A percentile compares a stretch with the other conserved stretches of the same genome.
phyloP scores from a whole-genome alignment of 2,113 vertebrate genomes.

The Trematomus loennbergii region DNA sequence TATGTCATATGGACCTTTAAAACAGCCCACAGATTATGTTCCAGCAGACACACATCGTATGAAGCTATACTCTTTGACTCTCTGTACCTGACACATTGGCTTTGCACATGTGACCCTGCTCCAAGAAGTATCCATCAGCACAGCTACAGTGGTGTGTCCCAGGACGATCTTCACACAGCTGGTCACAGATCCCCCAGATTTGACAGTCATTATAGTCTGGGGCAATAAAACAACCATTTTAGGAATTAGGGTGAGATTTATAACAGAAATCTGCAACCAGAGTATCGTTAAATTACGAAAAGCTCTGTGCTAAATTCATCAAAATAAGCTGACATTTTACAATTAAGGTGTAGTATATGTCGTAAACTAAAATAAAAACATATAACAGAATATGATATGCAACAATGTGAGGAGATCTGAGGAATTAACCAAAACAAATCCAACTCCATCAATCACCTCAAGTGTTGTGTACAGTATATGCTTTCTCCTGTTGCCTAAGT shows the following conservation, averaged over 20 bases:
- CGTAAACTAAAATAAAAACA: neutral
- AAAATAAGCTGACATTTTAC: neutral
- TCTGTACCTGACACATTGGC: conserved; percentile 80
- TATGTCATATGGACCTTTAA: neutral
- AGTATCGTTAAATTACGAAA: neutral
- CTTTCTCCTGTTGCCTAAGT: neutral
- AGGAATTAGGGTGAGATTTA: neutral
- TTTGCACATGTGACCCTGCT: conserved; percentile 80
- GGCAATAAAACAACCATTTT: neutral
- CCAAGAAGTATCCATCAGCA: conserved; percentile 78
- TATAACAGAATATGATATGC: neutral
- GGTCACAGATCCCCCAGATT: conserved; percentile 86
- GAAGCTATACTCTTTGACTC: neutral
- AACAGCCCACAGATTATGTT: neutral
- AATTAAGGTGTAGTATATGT: neutral
- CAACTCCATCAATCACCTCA: neutral
- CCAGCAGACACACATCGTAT: neutral
- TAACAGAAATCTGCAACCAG: neutral
- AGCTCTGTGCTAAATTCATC: neutral
- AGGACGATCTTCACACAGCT: conserved; percentile 81
- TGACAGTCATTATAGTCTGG: conserved; percentile 83
- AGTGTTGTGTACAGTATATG: neutral
- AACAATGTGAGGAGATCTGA: neutral
- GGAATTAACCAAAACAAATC: neutral
- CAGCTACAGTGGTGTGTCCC: conserved; percentile 83